A percentile compares a stretch with the other conserved stretches of the same genome.
Evolutionary conservation across 1,140 invertebrate species (phyloP).

Genomic region (Proales similis): DNA sequence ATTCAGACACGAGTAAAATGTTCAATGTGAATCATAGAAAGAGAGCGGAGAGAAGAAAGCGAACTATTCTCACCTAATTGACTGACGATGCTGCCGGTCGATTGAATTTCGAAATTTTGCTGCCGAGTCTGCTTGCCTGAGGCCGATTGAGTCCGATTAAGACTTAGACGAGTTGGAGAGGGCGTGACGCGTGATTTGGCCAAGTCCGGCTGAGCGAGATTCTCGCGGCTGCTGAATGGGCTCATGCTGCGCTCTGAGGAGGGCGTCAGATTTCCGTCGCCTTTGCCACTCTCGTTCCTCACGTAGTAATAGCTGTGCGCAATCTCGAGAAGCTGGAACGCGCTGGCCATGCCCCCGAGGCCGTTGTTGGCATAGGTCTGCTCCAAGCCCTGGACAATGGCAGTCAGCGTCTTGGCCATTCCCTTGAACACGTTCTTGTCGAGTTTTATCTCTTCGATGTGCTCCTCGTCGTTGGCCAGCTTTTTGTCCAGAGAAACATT

Average conservation of each 20-base stretch:
- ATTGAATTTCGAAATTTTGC: conserved; percentile 17
- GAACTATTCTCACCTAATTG: conserved; percentile 27
- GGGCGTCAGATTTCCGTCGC: conserved; percentile 27
- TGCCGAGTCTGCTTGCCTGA: conserved; percentile 14
- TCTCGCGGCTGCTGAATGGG: conserved; percentile 33
- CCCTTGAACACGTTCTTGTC: conserved; percentile 77
- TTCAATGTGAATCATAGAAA: no score
- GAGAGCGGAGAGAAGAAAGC: no score
- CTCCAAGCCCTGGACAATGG: conserved; percentile 79
- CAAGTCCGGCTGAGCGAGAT: no score
- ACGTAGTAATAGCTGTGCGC: conserved; percentile 97
- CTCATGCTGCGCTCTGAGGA: conserved; percentile 41
- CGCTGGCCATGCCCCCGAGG: conserved; percentile 89
- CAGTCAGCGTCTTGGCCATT: conserved; percentile 81
- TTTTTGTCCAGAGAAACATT: conserved; percentile 88
- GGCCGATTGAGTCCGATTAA: conserved; percentile 25
- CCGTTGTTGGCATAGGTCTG: conserved; percentile 85
- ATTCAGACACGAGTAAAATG: not conserved
- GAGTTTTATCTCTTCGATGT: conserved; percentile 84
- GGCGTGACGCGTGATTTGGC: not conserved
- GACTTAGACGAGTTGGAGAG: conserved; percentile 6
- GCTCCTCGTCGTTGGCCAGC: conserved; percentile 80
- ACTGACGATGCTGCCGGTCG: conserved; percentile 26
- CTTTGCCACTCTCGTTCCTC: conserved; percentile 59
- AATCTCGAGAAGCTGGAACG: conserved; percentile 91